Evolutionary conservation across 2,888 invertebrate genomes (phyloP).

Genomic region (Nomada ferruginata): DNA sequence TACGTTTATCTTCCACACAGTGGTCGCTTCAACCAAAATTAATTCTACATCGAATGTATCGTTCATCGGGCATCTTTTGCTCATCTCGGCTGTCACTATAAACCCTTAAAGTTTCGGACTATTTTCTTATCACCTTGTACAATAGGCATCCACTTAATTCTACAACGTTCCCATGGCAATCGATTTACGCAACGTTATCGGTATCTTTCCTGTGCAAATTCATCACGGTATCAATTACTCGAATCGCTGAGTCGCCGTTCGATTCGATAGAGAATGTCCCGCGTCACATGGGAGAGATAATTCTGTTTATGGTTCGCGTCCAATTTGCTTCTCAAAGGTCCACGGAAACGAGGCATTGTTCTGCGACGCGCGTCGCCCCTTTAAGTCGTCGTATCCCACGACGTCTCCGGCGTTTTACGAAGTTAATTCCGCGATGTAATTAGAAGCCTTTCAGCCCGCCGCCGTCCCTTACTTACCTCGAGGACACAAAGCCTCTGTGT

Average conservation of each 20-base stretch:
- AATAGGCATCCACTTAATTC: no score
- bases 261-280: conserved; percentile 14
- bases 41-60: no score
- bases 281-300: conserved; percentile 23
- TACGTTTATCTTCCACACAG: no score
- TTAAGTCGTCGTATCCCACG: conserved; percentile 27
- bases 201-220: neutral
- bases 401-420: conserved; percentile 51
- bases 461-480: conserved; percentile 40
- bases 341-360: conserved; percentile 15
- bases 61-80: no score
- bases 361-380: conserved; percentile 10
- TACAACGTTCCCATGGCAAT: neutral
- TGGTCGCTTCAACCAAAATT: no score
- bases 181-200: neutral
- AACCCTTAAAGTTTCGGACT: no score
- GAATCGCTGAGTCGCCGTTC: neutral
- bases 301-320: conserved; percentile 48
- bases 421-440: conserved; percentile 67
- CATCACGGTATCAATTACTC: neutral
- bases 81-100: no score
- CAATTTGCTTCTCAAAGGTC: conserved; percentile 55
- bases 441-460: conserved; percentile 53
- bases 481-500: conserved; percentile 46
- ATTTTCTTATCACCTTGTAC: neutral